phyloP scores from a whole-genome alignment of 2,888 invertebrate genomes.

The Diarsia dahlii region DNA sequence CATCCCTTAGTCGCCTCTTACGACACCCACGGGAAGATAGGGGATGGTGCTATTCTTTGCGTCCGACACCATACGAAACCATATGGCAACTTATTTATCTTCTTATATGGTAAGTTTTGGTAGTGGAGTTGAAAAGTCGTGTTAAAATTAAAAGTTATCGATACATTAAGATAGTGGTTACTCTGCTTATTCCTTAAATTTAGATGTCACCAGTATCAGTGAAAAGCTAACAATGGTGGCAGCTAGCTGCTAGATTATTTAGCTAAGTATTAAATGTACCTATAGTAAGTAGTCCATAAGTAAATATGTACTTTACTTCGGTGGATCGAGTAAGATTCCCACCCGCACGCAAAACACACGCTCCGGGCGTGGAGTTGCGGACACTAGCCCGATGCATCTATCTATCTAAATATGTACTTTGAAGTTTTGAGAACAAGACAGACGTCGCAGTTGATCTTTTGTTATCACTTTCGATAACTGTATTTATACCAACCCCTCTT shows the following conservation, averaged over 20 bases:
- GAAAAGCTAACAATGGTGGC: neutral
- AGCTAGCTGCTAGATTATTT: neutral
- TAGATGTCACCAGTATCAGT: neutral
- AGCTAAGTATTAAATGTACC: neutral
- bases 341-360: too few species aligned
- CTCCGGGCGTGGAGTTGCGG: too few species aligned
- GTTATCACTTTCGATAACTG: constrained; percentile 17
- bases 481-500: constrained; percentile 37
- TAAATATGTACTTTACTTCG: neutral
- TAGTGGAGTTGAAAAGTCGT: neutral
- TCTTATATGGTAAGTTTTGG: neutral
- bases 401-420: neutral
- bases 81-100: neutral
- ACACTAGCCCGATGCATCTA: too few species aligned
- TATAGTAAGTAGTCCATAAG: too few species aligned
- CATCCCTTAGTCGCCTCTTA: too few species aligned
- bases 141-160: neutral
- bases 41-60: too few species aligned
- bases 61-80: too few species aligned
- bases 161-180: neutral
- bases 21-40: too few species aligned
- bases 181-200: neutral
- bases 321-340: too few species aligned
- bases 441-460: neutral
- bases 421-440: neutral